Base-by-base conservation (phyloP, 1,140 invertebrate species). In the Pseudomyrmex pallidus region DNA sequence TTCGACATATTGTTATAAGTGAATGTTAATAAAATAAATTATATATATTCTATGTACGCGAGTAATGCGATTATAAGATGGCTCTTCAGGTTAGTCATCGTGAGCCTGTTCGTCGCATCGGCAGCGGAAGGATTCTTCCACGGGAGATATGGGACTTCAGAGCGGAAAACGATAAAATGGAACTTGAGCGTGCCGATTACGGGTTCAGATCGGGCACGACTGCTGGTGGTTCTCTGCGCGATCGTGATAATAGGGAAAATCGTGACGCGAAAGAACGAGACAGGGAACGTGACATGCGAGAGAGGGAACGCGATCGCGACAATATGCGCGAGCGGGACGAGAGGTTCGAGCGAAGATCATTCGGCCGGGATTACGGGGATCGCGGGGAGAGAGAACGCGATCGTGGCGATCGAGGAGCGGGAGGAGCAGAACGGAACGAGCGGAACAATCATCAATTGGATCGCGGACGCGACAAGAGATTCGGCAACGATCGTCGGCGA, bases 81-180 rank as follows among this genome's bases (percentile, higher is more conserved):
- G 0, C 7, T 87, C 87, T 59, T 0, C 54, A 94, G 93, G 90
- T 94, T 17, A 91, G 91, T n/a, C 94, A 95, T 84, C 92, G 95
- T 22, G 95, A 95, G 61, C 87, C 94, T 57, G 94, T 94, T 35
- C 95, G 97, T 20, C 95, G 96, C 83, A 97, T 97, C 90, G 97
- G 97, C 1, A 97, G 97, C 88, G 97, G 97, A 1, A 95, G 97
- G 7, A 97, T 98, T 68, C 94, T 97, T 87, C 95, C 96, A 74
- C 95, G 96, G 63, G 96, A 97, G 91, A 95, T 95, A 78, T 96
- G 95, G 94, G 95, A 95, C 85, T 95, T 95, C 68, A 91, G 94
- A 63, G 76, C 91, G 17, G 92, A 92, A 52, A 94, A 95, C 64
- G 95, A 95, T 17, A 94, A 94, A 70, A 85, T 93, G 5, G 94